phyloP scores from a whole-genome alignment of 2,113 vertebrate species.

The Eudyptes chrysolophus region DNA sequence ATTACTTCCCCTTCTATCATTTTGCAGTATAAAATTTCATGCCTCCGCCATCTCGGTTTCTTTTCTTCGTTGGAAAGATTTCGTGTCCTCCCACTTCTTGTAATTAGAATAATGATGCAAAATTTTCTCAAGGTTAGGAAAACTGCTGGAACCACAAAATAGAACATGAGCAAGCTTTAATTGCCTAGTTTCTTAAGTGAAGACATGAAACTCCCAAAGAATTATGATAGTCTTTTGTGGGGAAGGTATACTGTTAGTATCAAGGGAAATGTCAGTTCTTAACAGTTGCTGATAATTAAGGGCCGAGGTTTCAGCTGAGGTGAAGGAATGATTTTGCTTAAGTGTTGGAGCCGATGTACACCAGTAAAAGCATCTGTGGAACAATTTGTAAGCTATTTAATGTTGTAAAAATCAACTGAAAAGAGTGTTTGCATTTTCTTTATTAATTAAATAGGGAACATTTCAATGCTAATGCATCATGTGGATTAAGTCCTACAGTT shows the following conservation, averaged over 20 bases:
- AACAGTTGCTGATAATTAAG: not conserved
- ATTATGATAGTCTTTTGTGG: not conserved
- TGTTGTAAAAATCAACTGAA: not conserved
- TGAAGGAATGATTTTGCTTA: not conserved
- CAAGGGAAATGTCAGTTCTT: not conserved
- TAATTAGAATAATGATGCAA: slow-evolving; percentile 11
- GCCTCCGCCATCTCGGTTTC: slow-evolving; percentile 40
- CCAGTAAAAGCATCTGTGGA: not conserved
- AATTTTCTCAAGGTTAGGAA: slow-evolving; percentile 26
- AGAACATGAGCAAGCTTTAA: not conserved
- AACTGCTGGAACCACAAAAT: not conserved
- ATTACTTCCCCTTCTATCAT: slow-evolving; percentile 40
- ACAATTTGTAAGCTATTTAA: not conserved
- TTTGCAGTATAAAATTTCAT: slow-evolving; percentile 36
- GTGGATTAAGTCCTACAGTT: not conserved
- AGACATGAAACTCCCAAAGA: not conserved
- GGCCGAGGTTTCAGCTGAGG: not conserved
- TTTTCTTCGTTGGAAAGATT: slow-evolving; percentile 21
- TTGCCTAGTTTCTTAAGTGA: not conserved
- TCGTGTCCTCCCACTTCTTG: not conserved
- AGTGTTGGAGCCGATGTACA: not conserved
- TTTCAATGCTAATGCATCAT: not conserved
- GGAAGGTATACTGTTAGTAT: not conserved
- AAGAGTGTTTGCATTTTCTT: not conserved
- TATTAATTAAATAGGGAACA: not conserved